Evolutionary conservation across 2,113 vertebrate genomes (phyloP).

Genomic region (Deroptyus accipitrinus): DNA sequence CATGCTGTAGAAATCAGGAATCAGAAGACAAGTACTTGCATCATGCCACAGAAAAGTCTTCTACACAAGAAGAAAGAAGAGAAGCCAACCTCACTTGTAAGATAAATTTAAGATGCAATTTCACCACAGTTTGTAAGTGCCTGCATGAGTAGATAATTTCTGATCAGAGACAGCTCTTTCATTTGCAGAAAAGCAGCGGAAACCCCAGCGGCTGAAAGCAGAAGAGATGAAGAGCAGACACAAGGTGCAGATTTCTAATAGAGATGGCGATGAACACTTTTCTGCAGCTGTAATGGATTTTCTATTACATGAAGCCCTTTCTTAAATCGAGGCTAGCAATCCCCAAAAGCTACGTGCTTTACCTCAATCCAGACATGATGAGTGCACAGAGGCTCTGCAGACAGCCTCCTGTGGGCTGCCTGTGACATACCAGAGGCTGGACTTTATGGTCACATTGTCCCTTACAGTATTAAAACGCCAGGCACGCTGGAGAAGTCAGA

Average conservation of each 20-base stretch:
- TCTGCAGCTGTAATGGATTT: slow-evolving; percentile 8
- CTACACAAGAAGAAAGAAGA: background rate
- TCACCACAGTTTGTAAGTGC: background rate
- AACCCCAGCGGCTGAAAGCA: background rate
- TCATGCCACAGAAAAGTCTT: background rate
- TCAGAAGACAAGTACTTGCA: background rate
- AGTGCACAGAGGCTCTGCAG: background rate
- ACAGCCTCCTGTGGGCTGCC: background rate
- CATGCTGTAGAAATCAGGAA: background rate
- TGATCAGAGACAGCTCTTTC: slow-evolving; percentile 18
- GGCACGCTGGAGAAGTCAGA: background rate
- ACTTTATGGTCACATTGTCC: background rate
- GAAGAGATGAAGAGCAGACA: slow-evolving; percentile 1
- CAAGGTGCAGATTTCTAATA: slow-evolving; percentile 2
- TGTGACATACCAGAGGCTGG: background rate
- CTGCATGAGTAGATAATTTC: slow-evolving; percentile 10
- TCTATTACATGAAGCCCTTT: background rate
- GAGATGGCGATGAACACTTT: background rate
- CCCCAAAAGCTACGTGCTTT: background rate
- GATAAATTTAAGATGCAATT: background rate
- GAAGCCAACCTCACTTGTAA: background rate
- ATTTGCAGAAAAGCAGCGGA: background rate
- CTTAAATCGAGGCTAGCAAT: background rate
- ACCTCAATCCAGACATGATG: background rate
- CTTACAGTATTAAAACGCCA: background rate